Conservation (phyloP, 2,888 invertebrate genomes). For the Anoplius nigerrimus region DNA sequence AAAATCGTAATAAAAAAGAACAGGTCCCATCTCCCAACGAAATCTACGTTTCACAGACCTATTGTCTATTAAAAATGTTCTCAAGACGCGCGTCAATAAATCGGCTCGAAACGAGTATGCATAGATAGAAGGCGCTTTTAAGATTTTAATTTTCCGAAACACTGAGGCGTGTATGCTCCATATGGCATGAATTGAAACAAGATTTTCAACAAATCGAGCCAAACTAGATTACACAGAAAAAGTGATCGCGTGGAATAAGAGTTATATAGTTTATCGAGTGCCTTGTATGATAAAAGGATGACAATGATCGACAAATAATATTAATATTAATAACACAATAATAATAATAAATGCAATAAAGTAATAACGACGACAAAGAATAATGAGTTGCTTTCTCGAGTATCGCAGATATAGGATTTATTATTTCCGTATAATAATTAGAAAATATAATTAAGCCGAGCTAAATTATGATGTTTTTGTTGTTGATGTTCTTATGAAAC, state of each 20-base stretch:
- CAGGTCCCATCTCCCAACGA: constrained; percentile 47
- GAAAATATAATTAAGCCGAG: constrained; percentile 75
- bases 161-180: no score
- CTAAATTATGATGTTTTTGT: constrained; percentile 70
- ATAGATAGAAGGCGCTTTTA: no score
- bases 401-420: constrained; percentile 74
- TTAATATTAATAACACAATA: constrained; percentile 32
- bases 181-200: no score
- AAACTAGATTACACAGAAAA: neutral
- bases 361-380: constrained; percentile 47
- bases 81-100: neutral
- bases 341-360: neutral
- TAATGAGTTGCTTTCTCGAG: constrained; percentile 64
- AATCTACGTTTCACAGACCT: constrained; percentile 43
- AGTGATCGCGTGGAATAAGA: neutral
- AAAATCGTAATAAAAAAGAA: constrained; percentile 14
- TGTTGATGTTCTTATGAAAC: constrained; percentile 66
- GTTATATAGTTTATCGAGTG: neutral
- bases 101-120: no score
- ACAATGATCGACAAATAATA: constrained; percentile 36
- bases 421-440: constrained; percentile 74
- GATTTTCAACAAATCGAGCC: neutral
- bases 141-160: no score
- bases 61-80: constrained; percentile 17
- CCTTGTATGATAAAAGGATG: constrained; percentile 39